Evolutionary conservation across 2,888 invertebrate species (phyloP).

Genomic region (Heteromyza rotundicornis): DNA sequence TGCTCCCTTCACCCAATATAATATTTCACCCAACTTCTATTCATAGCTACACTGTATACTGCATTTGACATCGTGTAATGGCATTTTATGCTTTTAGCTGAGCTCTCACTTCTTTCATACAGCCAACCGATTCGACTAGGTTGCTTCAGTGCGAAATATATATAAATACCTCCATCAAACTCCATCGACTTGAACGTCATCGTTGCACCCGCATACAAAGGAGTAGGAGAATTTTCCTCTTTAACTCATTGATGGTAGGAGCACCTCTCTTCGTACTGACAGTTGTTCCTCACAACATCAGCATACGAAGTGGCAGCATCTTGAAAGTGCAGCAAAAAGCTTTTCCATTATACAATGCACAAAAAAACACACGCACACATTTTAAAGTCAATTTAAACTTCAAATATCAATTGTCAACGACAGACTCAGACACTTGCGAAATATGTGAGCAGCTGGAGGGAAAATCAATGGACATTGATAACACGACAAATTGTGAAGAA

Average conservation of each 20-base stretch:
- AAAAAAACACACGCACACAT: no score
- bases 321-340: slow-evolving; percentile 12
- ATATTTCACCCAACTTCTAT: neutral
- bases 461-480: no score
- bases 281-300: neutral
- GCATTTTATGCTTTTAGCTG: neutral
- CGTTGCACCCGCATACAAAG: neutral
- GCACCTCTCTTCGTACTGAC: neutral
- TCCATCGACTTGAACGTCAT: neutral
- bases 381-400: slow-evolving; percentile 48
- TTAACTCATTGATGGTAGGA: neutral
- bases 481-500: no score
- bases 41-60: neutral
- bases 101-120: no score
- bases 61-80: neutral
- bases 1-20: neutral
- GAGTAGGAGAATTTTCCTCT: neutral
- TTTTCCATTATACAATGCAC: slow-evolving; percentile 43
- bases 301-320: neutral
- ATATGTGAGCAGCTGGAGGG: no score
- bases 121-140: neutral
- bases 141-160: neutral
- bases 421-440: slow-evolving; percentile 25
- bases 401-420: slow-evolving; percentile 45
- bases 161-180: slow-evolving; percentile 1